These are phyloP conservation scores for Chromis chromis DNA, from an alignment of 2,797 vertebrate genomes.

Conservation along the genomic window DNA sequence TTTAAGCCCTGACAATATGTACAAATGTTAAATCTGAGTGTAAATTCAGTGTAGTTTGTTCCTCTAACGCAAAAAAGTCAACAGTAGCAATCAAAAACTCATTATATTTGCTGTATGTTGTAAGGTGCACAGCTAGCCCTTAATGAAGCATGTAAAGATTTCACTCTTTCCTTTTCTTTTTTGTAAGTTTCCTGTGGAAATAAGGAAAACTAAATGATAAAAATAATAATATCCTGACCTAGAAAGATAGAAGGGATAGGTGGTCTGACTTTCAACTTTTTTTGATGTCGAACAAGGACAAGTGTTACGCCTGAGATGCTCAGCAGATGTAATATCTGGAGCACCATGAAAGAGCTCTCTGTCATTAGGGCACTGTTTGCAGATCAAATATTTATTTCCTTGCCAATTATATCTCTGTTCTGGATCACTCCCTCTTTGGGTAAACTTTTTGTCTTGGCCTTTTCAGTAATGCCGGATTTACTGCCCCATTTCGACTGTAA, in stretches of 20 bases:
- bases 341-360: slow-evolving; percentile 8
- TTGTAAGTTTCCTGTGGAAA: neutral
- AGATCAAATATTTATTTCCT: slow-evolving; percentile 29
- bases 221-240: neutral
- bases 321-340: slow-evolving; percentile 34
- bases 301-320: slow-evolving; percentile 7
- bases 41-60: too few relatives aligned
- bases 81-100: too few relatives aligned
- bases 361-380: slow-evolving; percentile 23
- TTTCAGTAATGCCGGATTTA: neutral
- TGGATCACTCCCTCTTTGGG: slow-evolving; percentile 29
- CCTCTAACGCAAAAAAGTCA: too few relatives aligned
- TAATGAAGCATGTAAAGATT: too few relatives aligned
- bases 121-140: too few relatives aligned
- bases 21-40: too few relatives aligned
- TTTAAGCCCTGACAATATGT: too few relatives aligned
- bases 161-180: too few relatives aligned
- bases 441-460: slow-evolving; percentile 10
- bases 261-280: neutral
- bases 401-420: neutral
- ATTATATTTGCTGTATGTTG: too few relatives aligned
- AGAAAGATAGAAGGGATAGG: neutral
- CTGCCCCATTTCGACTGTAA: neutral
- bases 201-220: neutral
- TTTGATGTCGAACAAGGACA: neutral